Conservation (phyloP, 2,888 invertebrate genomes). For the Tetropium fuscum region DNA sequence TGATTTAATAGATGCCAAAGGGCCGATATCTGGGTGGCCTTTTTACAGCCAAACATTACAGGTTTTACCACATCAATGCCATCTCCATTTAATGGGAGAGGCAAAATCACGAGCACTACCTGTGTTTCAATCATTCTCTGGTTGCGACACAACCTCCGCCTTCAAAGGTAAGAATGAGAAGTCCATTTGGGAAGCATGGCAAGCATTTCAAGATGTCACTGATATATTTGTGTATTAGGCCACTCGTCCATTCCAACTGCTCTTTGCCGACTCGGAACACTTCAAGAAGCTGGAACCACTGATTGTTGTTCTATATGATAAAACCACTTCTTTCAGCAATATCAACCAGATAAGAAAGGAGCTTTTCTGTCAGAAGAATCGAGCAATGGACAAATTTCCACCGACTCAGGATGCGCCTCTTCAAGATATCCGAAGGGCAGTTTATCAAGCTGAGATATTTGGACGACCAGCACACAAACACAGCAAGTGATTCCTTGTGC, state of each 20-base stretch:
- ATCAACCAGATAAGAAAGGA: no score
- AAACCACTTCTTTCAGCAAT: neutral
- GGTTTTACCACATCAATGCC: neutral
- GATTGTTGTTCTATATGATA: neutral
- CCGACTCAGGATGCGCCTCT: neutral
- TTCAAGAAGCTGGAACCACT: no score
- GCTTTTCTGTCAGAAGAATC: no score
- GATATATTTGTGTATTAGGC: neutral
- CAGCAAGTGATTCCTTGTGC: no score
- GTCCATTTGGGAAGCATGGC: neutral
- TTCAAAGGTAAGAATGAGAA: neutral
- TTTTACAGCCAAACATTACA: neutral
- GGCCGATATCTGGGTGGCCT: neutral
- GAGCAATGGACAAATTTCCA: no score
- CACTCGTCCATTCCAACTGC: neutral
- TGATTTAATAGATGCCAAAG: neutral
- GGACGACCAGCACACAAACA: constrained; percentile 8
- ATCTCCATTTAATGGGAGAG: no score
- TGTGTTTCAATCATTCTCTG: neutral
- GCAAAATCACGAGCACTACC: no score
- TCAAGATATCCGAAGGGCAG: constrained; percentile 2
- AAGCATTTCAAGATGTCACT: no score
- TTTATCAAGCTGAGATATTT: constrained; percentile 9
- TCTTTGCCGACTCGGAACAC: no score
- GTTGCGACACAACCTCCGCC: neutral